phyloP scores from a whole-genome alignment of 1,140 invertebrate genomes.

The Sitobion miscanthi region DNA sequence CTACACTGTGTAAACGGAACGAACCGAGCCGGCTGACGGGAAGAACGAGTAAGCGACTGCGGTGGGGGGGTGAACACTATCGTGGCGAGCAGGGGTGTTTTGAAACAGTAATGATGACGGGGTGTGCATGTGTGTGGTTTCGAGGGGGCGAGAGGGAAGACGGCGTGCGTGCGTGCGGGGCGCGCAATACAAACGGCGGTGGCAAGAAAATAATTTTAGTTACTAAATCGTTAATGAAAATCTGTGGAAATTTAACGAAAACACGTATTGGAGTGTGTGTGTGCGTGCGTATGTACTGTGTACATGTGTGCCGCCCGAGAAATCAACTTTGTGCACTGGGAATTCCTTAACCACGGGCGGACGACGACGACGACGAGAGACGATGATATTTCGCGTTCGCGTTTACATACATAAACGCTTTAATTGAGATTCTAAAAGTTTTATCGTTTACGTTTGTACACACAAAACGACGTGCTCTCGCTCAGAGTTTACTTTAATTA shows the following conservation, averaged over 20 bases:
- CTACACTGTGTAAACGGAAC: not conserved
- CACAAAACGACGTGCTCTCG: not conserved
- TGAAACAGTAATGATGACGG: not conserved
- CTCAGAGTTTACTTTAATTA: not conserved
- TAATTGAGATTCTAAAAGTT: conserved; percentile 35
- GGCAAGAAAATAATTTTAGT: conserved; percentile 6
- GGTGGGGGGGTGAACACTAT: not conserved
- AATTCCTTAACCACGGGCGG: not conserved
- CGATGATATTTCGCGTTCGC: not conserved
- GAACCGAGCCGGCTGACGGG: not conserved
- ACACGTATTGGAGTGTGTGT: not conserved
- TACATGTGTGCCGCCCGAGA: not conserved
- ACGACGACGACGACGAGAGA: too few species aligned
- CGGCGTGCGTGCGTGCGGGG: not conserved
- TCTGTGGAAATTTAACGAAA: conserved; percentile 3
- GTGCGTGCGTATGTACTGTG: not conserved
- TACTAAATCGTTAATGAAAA: conserved; percentile 29
- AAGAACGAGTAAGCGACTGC: not conserved
- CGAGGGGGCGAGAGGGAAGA: not conserved
- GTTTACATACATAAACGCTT: not conserved
- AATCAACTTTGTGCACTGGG: not conserved
- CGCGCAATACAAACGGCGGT: not conserved
- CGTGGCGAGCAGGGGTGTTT: not conserved
- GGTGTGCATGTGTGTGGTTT: not conserved
- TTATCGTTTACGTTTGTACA: not conserved